These are phyloP conservation scores for Drosophila pegasa DNA, from an alignment of 2,888 invertebrate genomes.

Conservation along the genomic window DNA sequence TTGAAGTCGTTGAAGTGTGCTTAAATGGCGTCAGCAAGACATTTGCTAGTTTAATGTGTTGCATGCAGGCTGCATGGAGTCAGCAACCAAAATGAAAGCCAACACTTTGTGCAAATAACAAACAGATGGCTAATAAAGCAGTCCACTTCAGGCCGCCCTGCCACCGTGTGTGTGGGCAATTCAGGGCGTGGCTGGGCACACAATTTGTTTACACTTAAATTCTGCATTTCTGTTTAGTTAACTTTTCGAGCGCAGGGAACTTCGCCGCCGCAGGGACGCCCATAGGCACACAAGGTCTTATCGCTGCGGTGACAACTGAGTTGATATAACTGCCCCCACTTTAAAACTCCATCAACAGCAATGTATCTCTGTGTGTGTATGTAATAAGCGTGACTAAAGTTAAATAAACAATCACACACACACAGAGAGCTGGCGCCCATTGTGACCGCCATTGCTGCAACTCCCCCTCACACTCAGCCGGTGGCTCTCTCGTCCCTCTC, in stretches of 20 bases:
- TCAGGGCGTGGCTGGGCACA: slow-evolving; percentile 59
- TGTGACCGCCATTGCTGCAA: slow-evolving; percentile 60
- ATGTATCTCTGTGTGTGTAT: slow-evolving; percentile 13
- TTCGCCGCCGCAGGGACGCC: slow-evolving; percentile 64
- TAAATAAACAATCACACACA: slow-evolving; percentile 54
- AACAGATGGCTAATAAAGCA: slow-evolving; percentile 59
- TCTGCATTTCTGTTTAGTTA: slow-evolving; percentile 81
- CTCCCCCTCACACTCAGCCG: slow-evolving; percentile 42
- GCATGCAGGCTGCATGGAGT: neutral
- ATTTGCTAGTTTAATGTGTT: slow-evolving; percentile 72
- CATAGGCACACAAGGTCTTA: slow-evolving; percentile 64
- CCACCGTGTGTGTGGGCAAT: neutral
- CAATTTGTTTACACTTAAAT: slow-evolving; percentile 82
- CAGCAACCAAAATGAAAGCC: slow-evolving; percentile 61
- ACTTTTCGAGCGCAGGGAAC: slow-evolving; percentile 49
- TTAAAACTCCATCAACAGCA: slow-evolving; percentile 70
- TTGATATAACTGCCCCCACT: slow-evolving; percentile 34
- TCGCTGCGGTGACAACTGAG: slow-evolving; percentile 61
- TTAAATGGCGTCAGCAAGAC: slow-evolving; percentile 79
- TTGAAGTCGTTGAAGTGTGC: slow-evolving; percentile 75
- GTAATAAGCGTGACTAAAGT: slow-evolving; percentile 76
- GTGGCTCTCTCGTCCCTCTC: neutral
- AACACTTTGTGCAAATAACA: slow-evolving; percentile 63
- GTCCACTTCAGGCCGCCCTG: slow-evolving; percentile 33
- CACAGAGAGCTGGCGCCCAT: slow-evolving; percentile 47